Evolutionary conservation across 2,797 vertebrate genomes (phyloP).

Genomic region (Smutsia gigantea): DNA sequence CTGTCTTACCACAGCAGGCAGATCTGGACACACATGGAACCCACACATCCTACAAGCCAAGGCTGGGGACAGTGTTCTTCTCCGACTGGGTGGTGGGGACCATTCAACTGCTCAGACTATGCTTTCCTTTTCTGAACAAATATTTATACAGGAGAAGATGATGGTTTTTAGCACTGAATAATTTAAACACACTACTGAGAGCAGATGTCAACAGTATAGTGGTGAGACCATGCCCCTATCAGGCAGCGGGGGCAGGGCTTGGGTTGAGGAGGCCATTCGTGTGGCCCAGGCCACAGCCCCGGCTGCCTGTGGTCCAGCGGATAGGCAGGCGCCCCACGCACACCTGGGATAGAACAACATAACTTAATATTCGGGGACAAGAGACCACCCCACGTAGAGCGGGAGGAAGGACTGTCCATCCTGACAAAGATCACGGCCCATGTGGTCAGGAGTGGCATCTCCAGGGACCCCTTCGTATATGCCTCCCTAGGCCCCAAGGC

Average conservation of each 20-base stretch:
- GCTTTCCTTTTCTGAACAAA: slow-evolving; percentile 51
- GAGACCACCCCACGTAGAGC: not conserved
- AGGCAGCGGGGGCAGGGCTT: not conserved
- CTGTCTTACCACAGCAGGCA: slow-evolving; percentile 12
- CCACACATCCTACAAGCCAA: not conserved
- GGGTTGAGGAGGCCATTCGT: not conserved
- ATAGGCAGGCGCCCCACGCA: not conserved
- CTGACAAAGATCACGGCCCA: slow-evolving; percentile 1
- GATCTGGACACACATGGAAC: not conserved
- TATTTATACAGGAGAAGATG: slow-evolving; percentile 44
- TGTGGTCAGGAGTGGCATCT: not conserved
- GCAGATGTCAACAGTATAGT: slow-evolving; percentile 62
- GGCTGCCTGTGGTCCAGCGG: not conserved
- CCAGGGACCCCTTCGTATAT: not conserved
- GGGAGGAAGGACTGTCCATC: not conserved
- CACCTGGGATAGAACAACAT: not conserved
- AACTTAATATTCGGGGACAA: not conserved
- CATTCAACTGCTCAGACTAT: slow-evolving; percentile 18
- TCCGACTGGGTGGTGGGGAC: slow-evolving; percentile 20
- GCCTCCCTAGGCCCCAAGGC: not conserved
- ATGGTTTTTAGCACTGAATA: slow-evolving; percentile 66
- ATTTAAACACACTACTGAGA: slow-evolving; percentile 66
- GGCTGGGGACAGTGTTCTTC: slow-evolving; percentile 47
- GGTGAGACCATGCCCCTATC: slow-evolving; percentile 43
- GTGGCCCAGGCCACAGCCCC: not conserved